Evolutionary conservation across 2,797 vertebrate genomes (phyloP), one percentile per base, ranked within the genome.

Genomic region (Myotis vivesi): DNA sequence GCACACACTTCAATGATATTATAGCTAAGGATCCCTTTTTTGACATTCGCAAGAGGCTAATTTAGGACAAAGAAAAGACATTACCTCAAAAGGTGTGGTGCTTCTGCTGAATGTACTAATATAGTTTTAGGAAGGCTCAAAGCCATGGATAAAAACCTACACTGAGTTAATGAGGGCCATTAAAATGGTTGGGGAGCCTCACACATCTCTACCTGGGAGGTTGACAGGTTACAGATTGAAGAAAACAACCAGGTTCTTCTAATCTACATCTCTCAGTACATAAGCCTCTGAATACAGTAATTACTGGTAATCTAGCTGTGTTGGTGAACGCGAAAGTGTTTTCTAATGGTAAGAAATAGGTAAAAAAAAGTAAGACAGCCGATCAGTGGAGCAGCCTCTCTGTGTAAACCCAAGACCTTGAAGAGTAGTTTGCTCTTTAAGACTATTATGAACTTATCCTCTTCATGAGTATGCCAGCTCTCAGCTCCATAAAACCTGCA

Each of bases 401-500:
- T 83, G 11, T 92, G 89, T 89, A 94, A 83, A 83, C 49, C 62
- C 77, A 82, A 75, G 92, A 95, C 71, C 72, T 81, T 0, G 82
- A 96, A 94, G 79, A 46, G 62, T 57, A 75, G 89, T 30, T 95
- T 72, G 86, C 81, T 97, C 94, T 96, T 98, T 97, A 97, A 97
- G 84, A 91, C 92, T 91, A 90, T 95, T 87, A 89, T 89, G 82
- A 81, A 96, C 95, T 93, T 92, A 68, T 96, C 89, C 96, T 95
- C 84, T 0, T 11, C 88, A 20, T 36, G 96, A 97, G 94, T 96
- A 73, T 95, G 96, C 84, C 33, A 95, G 95, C 1, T 22, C 94
- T 97, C 96, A 94, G 97, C 91, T 98, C 96, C 94, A 97, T 98
- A 98, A 98, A 97, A 96, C 96, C 93, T 97, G 97, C 93, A 98